These are phyloP conservation scores for Myotis planiceps DNA, from an alignment of 2,797 vertebrate species.

Conservation along the genomic window DNA sequence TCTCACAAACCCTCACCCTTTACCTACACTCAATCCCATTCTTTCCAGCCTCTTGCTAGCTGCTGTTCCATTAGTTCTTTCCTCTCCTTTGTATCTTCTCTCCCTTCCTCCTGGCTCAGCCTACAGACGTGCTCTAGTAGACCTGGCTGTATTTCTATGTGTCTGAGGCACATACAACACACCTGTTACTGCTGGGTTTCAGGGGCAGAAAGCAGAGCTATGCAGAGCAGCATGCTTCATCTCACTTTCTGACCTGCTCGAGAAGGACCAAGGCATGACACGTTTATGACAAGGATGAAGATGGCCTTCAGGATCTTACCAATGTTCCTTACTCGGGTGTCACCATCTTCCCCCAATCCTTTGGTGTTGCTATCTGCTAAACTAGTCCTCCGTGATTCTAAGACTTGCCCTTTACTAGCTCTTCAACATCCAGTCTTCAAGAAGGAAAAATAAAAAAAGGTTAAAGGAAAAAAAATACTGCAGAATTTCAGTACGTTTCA, in stretches of 20 bases:
- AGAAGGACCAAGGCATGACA: not conserved
- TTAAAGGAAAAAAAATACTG: not conserved
- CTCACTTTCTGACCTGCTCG: not conserved
- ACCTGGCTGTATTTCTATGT: not conserved
- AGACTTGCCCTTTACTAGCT: not conserved
- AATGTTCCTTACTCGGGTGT: not conserved
- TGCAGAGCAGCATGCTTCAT: not conserved
- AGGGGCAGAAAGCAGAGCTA: not conserved
- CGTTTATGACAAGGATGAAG: not conserved
- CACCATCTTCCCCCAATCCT: no score
- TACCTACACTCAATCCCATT: not conserved
- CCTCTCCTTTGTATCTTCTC: not conserved
- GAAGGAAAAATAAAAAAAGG: not conserved
- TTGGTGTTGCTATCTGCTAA: not conserved
- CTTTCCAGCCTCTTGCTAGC: not conserved
- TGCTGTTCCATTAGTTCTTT: not conserved
- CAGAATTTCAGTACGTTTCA: not conserved
- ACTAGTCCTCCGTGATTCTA: not conserved
- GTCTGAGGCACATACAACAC: not conserved
- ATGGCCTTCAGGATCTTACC: not conserved
- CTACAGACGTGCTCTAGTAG: not conserved
- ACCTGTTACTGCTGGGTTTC: fast-evolving
- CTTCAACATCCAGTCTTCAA: not conserved
- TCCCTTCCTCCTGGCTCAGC: not conserved
- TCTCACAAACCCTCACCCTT: not conserved